Evolutionary conservation across 1,140 invertebrate species (phyloP).

Genomic region (Bombus consobrinus): DNA sequence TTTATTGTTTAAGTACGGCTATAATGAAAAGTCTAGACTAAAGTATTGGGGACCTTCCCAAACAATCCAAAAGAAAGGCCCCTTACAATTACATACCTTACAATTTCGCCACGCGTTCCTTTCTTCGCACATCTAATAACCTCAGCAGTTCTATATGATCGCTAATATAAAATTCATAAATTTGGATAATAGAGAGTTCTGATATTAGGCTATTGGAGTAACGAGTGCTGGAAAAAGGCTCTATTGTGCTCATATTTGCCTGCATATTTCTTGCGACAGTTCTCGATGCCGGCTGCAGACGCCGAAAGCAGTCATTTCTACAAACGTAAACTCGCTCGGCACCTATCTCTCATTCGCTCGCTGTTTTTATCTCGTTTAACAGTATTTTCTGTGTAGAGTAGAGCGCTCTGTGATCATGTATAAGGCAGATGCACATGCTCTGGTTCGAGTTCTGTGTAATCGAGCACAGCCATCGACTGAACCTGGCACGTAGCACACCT

Average conservation of each 20-base stretch:
- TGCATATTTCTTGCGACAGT: slow-evolving; percentile 5
- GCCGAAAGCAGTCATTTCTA: slow-evolving; percentile 17
- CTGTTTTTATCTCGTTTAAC: slow-evolving; percentile 45
- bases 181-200: no score
- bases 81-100: no score
- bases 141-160: no score
- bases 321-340: background rate
- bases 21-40: no score
- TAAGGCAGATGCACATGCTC: slow-evolving; percentile 5
- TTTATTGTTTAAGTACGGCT: no score
- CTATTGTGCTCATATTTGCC: background rate
- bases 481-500: background rate
- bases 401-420: background rate
- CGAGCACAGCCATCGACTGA: background rate
- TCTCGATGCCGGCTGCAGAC: background rate
- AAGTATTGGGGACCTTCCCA: no score
- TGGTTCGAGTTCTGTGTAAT: slow-evolving; percentile 12
- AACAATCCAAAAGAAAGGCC: no score
- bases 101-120: no score
- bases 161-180: no score
- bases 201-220: no score
- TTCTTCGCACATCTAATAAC: no score
- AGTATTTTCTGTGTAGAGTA: slow-evolving; percentile 22
- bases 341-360: background rate
- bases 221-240: no score